Evolutionary conservation across 2,797 vertebrate genomes (phyloP).

Genomic region (Poecile montanus): DNA sequence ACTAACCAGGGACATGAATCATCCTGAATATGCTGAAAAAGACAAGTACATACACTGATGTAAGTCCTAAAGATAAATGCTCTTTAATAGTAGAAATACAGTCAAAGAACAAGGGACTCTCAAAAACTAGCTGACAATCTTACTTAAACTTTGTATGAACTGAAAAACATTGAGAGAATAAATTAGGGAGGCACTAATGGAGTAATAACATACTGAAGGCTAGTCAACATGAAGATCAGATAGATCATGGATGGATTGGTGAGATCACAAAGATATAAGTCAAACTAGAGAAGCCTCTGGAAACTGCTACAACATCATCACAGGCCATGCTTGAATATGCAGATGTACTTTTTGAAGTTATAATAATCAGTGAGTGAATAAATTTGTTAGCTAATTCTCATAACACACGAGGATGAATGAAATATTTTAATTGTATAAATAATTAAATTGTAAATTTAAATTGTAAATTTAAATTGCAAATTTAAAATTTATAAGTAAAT

Average conservation of each 20-base stretch:
- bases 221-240: neutral
- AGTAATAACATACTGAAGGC: neutral
- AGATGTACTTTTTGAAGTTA: neutral
- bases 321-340: neutral
- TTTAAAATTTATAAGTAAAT: neutral
- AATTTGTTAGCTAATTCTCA: neutral
- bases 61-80: neutral
- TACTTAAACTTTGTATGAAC: neutral
- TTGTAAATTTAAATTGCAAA: neutral
- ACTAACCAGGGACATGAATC: neutral
- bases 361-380: neutral
- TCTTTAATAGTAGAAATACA: neutral
- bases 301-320: neutral
- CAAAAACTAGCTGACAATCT: neutral
- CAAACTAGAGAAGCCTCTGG: neutral
- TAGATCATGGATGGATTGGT: neutral
- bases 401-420: neutral
- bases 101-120: neutral
- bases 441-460: neutral
- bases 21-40: neutral
- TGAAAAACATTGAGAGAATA: neutral
- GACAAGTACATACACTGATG: neutral
- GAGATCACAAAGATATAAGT: neutral
- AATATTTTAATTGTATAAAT: neutral
- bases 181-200: neutral